Percentiles rank a stretch among this genome's conserved stretches.
Evolutionary conservation across 2,797 vertebrate genomes (phyloP).

Genomic region (Pseudochirops cupreus): DNA sequence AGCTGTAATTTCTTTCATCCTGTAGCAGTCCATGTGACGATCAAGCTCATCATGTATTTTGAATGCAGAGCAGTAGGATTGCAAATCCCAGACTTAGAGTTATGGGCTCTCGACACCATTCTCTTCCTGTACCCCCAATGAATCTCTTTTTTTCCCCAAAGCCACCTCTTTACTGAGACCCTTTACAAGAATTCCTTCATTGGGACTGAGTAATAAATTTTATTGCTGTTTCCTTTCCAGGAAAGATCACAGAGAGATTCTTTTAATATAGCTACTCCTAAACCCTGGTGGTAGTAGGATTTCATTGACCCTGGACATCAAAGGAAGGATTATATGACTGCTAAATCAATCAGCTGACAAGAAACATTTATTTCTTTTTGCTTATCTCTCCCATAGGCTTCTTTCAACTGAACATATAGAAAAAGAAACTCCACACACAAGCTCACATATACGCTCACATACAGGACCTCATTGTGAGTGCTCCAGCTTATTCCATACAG

Average conservation of each 20-base stretch:
- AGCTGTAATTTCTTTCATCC: neutral
- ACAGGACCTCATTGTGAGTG: rapidly evolving
- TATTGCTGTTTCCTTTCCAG: conserved; percentile 85
- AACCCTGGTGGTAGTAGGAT: conserved; percentile 77
- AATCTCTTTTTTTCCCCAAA: conserved; percentile 24
- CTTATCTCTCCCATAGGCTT: conserved; percentile 72
- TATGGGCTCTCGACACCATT: neutral
- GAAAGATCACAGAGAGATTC: conserved; percentile 82
- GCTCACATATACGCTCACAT: neutral
- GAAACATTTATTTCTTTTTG: conserved; percentile 67
- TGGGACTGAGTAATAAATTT: conserved; percentile 75
- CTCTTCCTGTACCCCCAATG: neutral
- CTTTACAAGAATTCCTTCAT: conserved; percentile 57
- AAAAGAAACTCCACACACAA: neutral
- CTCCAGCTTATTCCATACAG: neutral
- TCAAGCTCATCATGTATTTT: neutral
- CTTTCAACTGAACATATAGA: conserved; percentile 2
- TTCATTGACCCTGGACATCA: conserved; percentile 83
- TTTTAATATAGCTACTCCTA: conserved; percentile 79
- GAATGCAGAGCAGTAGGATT: rapidly evolving
- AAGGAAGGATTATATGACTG: conserved; percentile 79
- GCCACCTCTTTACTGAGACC: neutral
- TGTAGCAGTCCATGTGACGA: neutral
- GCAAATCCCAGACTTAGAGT: neutral
- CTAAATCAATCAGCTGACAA: conserved; percentile 79